Evolutionary conservation across 2,888 invertebrate genomes (phyloP).

Genomic region (Nomada fucata): DNA sequence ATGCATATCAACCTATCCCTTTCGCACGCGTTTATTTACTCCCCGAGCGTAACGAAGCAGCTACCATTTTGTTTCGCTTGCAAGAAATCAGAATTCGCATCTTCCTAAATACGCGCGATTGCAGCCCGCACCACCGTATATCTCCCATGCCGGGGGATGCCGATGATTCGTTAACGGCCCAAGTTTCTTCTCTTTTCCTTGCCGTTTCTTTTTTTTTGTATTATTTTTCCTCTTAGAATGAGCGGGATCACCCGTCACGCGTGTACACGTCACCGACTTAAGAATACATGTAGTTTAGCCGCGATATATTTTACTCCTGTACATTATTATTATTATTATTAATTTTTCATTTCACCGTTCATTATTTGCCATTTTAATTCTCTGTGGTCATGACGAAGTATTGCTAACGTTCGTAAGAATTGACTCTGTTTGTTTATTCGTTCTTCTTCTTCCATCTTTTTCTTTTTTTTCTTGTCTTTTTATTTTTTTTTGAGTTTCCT

Average conservation of each 20-base stretch:
- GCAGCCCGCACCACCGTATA: constrained; percentile 33
- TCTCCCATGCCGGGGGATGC: not conserved
- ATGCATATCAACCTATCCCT: constrained; percentile 63
- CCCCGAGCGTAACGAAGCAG: constrained; percentile 75
- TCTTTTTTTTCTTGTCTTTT: constrained; percentile 7
- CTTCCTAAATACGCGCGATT: constrained; percentile 50
- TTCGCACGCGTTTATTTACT: constrained; percentile 71
- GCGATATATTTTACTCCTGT: constrained; percentile 54
- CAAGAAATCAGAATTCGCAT: constrained; percentile 45
- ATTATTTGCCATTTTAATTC: constrained; percentile 56
- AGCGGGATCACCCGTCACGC: constrained; percentile 50
- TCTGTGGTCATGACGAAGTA: constrained; percentile 72
- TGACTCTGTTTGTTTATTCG: constrained; percentile 72
- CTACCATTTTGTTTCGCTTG: constrained; percentile 78
- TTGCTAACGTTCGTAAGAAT: constrained; percentile 79
- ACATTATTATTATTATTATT: constrained; percentile 35
- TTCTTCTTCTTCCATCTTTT: constrained; percentile 24
- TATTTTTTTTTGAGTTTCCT: constrained; percentile 14
- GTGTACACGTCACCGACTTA: constrained; percentile 58
- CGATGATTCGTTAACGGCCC: constrained; percentile 7
- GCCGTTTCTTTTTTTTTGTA: not conserved
- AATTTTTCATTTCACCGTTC: constrained; percentile 25
- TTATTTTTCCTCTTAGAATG: constrained; percentile 18
- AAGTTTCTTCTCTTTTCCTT: not conserved
- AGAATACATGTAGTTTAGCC: constrained; percentile 51